Conservation (phyloP, 2,113 vertebrate genomes). For the Alosa alosa region DNA sequence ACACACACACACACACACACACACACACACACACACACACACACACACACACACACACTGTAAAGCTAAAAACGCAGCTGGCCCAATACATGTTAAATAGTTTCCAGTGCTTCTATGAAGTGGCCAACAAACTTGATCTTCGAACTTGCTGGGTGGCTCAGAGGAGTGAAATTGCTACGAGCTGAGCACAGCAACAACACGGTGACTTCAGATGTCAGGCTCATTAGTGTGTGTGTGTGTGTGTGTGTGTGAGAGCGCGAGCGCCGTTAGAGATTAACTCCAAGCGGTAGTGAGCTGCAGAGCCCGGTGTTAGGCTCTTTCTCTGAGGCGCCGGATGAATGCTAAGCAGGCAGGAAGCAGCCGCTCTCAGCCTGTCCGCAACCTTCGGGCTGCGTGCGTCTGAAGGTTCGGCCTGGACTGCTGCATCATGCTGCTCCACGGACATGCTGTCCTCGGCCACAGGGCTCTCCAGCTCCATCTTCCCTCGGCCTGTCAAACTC, state of each 20-base stretch:
- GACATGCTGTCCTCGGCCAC: background rate
- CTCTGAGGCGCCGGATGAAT: background rate
- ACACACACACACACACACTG: background rate
- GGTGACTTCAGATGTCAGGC: background rate
- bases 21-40: background rate
- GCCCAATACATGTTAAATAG: background rate
- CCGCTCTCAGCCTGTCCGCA: too few relatives aligned
- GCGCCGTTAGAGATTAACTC: slow-evolving; percentile 5
- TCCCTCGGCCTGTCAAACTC: too few relatives aligned
- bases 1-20: background rate
- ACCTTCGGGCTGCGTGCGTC: background rate
- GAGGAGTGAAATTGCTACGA: background rate
- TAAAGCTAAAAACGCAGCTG: background rate
- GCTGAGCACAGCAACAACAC: background rate
- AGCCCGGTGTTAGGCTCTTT: background rate
- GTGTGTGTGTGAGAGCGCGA: background rate
- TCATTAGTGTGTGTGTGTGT: background rate
- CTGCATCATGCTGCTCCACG: background rate
- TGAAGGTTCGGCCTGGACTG: background rate
- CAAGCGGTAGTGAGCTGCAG: background rate
- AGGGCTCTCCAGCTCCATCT: background rate
- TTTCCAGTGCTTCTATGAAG: background rate
- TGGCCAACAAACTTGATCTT: slow-evolving; percentile 9
- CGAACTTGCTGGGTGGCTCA: background rate
- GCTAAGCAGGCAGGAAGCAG: background rate